Percentiles rank a stretch among this genome's conserved stretches.
phyloP scores from a whole-genome alignment of 2,888 invertebrate genomes.

The Drosophila buzzatii region DNA sequence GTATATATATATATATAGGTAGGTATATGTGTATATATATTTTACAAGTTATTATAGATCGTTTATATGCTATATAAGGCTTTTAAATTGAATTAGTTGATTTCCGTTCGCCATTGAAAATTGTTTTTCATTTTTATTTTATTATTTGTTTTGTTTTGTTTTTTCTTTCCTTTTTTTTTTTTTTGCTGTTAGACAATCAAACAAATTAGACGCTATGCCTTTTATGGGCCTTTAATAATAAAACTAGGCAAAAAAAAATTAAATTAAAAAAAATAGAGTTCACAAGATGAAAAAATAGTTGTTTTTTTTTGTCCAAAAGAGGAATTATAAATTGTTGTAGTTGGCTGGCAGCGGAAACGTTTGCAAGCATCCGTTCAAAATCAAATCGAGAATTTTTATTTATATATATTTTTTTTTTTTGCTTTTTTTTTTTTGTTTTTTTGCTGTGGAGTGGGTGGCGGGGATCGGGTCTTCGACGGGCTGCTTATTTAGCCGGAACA shows the following conservation, averaged over 20 bases:
- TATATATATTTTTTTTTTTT: neutral
- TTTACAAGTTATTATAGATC: conserved; percentile 23
- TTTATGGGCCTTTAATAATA: conserved; percentile 73
- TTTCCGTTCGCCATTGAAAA: conserved; percentile 76
- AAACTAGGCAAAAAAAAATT: conserved; percentile 57
- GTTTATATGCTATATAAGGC: conserved; percentile 18
- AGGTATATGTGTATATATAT: neutral
- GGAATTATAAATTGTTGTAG: conserved; percentile 59
- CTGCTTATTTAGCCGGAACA: conserved; percentile 53
- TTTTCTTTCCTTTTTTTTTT: conserved; percentile 44
- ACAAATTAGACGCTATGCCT: conserved; percentile 75
- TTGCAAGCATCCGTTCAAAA: conserved; percentile 58
- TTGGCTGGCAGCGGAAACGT: conserved; percentile 64
- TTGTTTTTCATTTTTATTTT: conserved; percentile 53
- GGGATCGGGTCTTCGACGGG: conserved; percentile 13
- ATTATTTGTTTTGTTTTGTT: conserved; percentile 19
- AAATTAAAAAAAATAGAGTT: conserved; percentile 26
- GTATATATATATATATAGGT: neutral
- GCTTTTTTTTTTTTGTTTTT: neutral
- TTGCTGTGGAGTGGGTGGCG: conserved; percentile 10
- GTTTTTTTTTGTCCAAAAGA: conserved; percentile 54
- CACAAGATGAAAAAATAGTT: conserved; percentile 28
- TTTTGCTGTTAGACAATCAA: conserved; percentile 76
- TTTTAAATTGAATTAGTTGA: conserved; percentile 54
- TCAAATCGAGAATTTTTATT: conserved; percentile 32